Conservation (phyloP, 2,888 invertebrate species). For the Electrophaes corylata region DNA sequence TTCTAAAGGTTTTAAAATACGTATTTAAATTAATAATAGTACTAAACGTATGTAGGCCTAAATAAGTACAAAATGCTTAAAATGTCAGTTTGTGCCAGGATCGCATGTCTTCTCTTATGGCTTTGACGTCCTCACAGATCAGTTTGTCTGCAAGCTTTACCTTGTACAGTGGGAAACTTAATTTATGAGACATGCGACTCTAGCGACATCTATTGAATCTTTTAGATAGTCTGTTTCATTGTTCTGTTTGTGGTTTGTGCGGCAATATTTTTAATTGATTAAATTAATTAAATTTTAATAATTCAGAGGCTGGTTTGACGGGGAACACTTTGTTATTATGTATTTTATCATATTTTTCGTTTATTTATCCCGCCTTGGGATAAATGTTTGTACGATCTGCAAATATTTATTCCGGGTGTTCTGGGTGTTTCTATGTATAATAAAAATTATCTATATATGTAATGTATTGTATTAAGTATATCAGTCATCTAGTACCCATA, state of each 20-base stretch:
- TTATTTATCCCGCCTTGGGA: too few relatives aligned
- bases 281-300: constrained; percentile 2
- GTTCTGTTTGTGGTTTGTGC: background rate
- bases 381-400: too few relatives aligned
- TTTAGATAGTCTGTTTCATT: background rate
- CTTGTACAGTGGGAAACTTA: too few relatives aligned
- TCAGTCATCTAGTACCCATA: too few relatives aligned
- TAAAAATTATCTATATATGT: too few relatives aligned
- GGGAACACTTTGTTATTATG: constrained; percentile 8
- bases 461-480: too few relatives aligned
- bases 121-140: too few relatives aligned
- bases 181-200: background rate
- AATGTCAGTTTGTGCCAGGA: background rate
- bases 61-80: constrained; percentile 21
- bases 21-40: background rate
- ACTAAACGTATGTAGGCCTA: constrained; percentile 16
- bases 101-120: background rate
- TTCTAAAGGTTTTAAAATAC: constrained; percentile 4
- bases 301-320: constrained; percentile 25
- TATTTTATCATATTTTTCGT: background rate
- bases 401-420: too few relatives aligned
- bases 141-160: too few relatives aligned
- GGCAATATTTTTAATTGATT: background rate
- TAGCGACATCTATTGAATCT: constrained; percentile 8
- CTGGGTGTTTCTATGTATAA: too few relatives aligned